Evolutionary conservation across 2,113 vertebrate genomes (phyloP).

Genomic region (Phalacrocorax brasilianus): DNA sequence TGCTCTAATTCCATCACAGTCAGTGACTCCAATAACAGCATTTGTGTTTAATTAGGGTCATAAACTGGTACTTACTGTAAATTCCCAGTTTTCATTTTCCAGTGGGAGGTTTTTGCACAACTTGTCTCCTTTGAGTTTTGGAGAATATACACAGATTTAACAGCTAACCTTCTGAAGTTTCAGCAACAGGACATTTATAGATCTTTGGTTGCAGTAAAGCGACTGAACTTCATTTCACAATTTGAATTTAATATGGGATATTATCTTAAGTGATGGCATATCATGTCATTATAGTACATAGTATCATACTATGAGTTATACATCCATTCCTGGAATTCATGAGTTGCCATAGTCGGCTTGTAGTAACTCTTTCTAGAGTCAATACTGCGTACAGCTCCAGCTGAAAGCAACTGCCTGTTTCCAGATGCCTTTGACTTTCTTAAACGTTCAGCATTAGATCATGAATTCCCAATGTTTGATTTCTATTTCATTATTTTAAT

Average conservation of each 20-base stretch:
- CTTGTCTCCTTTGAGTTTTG: background rate
- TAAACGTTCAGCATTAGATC: background rate
- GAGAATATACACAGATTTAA: background rate
- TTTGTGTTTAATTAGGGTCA: constrained; percentile 21
- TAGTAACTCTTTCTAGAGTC: background rate
- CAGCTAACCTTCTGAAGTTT: constrained; percentile 22
- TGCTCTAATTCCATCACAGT: background rate
- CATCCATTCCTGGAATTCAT: background rate
- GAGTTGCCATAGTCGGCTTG: background rate
- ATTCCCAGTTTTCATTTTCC: constrained; percentile 37
- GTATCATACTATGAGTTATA: constrained; percentile 33
- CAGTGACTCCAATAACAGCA: background rate
- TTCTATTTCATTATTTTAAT: background rate
- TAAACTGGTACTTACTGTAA: background rate
- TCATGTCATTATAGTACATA: constrained; percentile 32
- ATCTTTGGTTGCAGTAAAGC: constrained; percentile 42
- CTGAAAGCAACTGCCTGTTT: constrained; percentile 15
- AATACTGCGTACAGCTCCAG: background rate
- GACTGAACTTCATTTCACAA: constrained; percentile 42
- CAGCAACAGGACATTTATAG: constrained; percentile 37
- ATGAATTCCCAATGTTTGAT: background rate
- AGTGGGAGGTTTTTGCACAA: constrained; percentile 5
- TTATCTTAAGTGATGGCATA: constrained; percentile 45
- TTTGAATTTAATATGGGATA: constrained; percentile 39
- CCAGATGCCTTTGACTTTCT: background rate